Percentiles rank a stretch among this genome's conserved stretches.
These are phyloP conservation scores for Plectrocnemia conspersa DNA, from an alignment of 1,140 invertebrate species.

Conservation along the genomic window DNA sequence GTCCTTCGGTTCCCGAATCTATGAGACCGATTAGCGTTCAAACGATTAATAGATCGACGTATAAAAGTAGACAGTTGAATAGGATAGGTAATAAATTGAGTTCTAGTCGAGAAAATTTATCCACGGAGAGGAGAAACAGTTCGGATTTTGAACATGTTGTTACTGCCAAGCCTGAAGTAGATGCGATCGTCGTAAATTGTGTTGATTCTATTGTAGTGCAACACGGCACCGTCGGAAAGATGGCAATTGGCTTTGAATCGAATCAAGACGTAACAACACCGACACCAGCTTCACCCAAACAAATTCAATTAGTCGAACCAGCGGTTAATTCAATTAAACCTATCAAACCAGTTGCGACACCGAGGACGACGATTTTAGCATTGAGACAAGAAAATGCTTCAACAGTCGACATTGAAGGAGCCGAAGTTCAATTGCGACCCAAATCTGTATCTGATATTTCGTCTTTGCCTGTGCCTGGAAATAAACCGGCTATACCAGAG, in stretches of 20 bases:
- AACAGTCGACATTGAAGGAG: conserved; percentile 23
- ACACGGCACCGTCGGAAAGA: conserved; percentile 29
- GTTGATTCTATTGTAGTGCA: conserved; percentile 25
- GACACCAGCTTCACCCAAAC: neutral
- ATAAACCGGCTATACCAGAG: conserved; percentile 68
- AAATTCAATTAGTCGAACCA: too few species aligned
- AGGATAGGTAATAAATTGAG: conserved; percentile 38
- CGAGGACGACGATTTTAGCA: conserved; percentile 19
- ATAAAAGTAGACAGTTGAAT: conserved; percentile 44
- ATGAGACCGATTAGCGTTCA: conserved; percentile 48
- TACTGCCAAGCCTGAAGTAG: conserved; percentile 16
- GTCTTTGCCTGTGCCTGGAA: conserved; percentile 22
- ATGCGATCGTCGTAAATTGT: conserved; percentile 4
- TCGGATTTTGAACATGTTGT: conserved; percentile 47
- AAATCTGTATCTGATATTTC: conserved; percentile 15
- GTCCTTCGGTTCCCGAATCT: conserved; percentile 47
- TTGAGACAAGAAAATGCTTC: conserved; percentile 12
- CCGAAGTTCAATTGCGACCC: conserved; percentile 41
- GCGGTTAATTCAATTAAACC: too few species aligned
- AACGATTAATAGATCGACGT: conserved; percentile 50
- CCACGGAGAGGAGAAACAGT: conserved; percentile 42
- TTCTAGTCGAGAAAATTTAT: conserved; percentile 45
- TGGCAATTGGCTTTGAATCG: conserved; percentile 29
- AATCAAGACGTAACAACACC: conserved; percentile 21
- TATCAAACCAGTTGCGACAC: conserved; percentile 12